Evolutionary conservation across 2,797 vertebrate species (phyloP).

Genomic region (Typhlichthys subterraneus): DNA sequence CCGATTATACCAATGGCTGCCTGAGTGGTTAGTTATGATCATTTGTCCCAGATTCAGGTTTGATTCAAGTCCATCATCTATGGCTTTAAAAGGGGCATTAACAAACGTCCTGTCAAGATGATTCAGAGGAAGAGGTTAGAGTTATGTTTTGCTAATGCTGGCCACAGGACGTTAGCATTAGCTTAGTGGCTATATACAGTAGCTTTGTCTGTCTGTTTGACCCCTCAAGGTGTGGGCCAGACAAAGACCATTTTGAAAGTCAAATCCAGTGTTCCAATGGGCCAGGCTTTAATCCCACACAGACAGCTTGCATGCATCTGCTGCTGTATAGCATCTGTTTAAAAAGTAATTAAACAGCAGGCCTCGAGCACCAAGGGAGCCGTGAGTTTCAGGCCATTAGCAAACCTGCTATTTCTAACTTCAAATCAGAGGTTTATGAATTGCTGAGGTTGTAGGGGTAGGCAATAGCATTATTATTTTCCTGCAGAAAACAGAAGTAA

Average conservation of each 20-base stretch:
- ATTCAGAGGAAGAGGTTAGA: slow-evolving; percentile 32
- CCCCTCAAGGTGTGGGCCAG: slow-evolving; percentile 28
- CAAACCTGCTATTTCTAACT: slow-evolving; percentile 54
- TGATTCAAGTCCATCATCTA: slow-evolving; percentile 33
- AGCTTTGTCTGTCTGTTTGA: slow-evolving; percentile 32
- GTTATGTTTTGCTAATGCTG: slow-evolving; percentile 11
- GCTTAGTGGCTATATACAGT: slow-evolving; percentile 16
- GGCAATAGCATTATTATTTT: slow-evolving; percentile 20
- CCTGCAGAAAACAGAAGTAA: slow-evolving; percentile 29
- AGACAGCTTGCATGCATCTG: slow-evolving; percentile 30
- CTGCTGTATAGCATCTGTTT: slow-evolving; percentile 55
- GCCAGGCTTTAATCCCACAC: slow-evolving; percentile 41
- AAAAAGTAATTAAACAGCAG: slow-evolving; percentile 69
- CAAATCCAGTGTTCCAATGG: slow-evolving; percentile 45
- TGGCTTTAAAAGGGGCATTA: slow-evolving; percentile 59
- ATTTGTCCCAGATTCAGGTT: slow-evolving; percentile 48
- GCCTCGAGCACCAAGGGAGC: slow-evolving; percentile 37
- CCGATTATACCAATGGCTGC: slow-evolving; percentile 62
- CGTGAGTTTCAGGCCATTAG: slow-evolving; percentile 64
- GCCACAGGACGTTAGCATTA: not conserved
- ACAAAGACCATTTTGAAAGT: slow-evolving; percentile 48
- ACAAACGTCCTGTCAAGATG: slow-evolving; percentile 40
- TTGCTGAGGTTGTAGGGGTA: slow-evolving; percentile 25
- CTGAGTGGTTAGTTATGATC: slow-evolving; percentile 70
- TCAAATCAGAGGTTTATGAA: slow-evolving; percentile 55